Conservation (phyloP, 2,113 vertebrate species). For the Epinephelus lanceolatus region DNA sequence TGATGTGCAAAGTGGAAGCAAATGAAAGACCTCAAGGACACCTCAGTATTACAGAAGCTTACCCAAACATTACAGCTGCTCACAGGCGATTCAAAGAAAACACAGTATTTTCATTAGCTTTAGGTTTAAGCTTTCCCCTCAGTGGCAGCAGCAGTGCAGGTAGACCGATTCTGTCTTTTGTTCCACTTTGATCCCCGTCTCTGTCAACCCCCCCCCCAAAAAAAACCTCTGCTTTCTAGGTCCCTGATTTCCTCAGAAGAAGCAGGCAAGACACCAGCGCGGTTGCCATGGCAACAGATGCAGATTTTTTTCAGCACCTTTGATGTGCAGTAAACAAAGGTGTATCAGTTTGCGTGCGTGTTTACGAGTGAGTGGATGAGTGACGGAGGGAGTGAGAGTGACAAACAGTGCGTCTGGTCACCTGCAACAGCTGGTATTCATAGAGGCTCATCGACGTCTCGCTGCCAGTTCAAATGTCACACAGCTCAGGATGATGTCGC, state of each 20-base stretch:
- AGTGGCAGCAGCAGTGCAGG: conserved; percentile 11
- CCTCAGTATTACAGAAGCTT: neutral
- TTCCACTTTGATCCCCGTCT: conserved; percentile 40
- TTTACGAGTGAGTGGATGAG: neutral
- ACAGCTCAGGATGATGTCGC: neutral
- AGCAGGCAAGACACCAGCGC: conserved; percentile 23
- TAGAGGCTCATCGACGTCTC: neutral
- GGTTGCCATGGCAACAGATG: conserved; percentile 57
- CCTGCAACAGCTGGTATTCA: conserved; percentile 12
- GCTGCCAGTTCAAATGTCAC: conserved; percentile 18
- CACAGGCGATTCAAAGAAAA: conserved; percentile 1
- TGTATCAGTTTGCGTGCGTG: neutral
- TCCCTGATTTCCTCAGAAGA: conserved; percentile 49
- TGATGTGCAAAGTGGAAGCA: neutral
- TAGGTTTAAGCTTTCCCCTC: neutral
- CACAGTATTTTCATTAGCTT: neutral
- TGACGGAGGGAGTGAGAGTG: neutral
- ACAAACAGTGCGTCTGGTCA: conserved; percentile 1
- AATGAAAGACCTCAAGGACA: conserved; percentile 22
- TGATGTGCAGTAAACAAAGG: conserved; percentile 41
- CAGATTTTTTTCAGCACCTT: conserved; percentile 44
- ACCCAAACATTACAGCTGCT: neutral
- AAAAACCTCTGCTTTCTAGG: conserved; percentile 52
- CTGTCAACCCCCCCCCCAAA: conserved; percentile 25
- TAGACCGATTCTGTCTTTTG: conserved; percentile 23